phyloP scores from a whole-genome alignment of 1,140 invertebrate species.

The Macrocentrus cingulum region DNA sequence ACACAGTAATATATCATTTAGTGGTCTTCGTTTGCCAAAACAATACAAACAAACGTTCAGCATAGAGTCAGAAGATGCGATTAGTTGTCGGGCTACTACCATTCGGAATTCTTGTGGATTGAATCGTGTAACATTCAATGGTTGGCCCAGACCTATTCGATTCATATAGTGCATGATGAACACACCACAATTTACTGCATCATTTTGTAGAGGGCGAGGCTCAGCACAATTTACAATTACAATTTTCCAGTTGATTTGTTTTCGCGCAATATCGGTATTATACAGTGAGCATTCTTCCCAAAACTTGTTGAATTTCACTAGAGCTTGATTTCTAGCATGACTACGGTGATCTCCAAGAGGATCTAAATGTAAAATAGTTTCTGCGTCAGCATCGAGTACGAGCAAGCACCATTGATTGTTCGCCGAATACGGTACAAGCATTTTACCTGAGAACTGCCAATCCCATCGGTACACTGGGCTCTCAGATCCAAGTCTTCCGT shows the following conservation, averaged over 20 bases:
- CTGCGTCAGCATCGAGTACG: neutral
- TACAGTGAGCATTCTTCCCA: neutral
- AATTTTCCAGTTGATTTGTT: neutral
- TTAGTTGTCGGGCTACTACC: neutral
- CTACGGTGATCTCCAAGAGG: neutral
- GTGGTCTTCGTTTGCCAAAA: neutral
- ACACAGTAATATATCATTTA: no score
- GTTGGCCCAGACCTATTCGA: neutral
- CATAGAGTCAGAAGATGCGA: conserved; percentile 1
- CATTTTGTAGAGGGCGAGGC: neutral
- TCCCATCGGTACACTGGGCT: neutral
- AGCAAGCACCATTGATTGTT: neutral
- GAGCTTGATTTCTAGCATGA: neutral
- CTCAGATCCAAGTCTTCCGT: no score
- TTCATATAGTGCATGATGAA: conserved; percentile 5
- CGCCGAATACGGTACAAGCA: neutral
- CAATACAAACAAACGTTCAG: neutral
- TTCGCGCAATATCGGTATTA: neutral
- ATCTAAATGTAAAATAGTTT: neutral
- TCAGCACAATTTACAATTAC: neutral
- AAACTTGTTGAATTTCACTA: neutral
- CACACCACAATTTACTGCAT: conserved; percentile 5
- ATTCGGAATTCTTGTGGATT: neutral
- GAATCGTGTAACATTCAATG: neutral
- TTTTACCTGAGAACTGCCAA: neutral